A percentile compares a stretch with the other conserved stretches of the same genome.
Conservation (phyloP, 1,140 invertebrate genomes). For the Papilio glaucus region DNA sequence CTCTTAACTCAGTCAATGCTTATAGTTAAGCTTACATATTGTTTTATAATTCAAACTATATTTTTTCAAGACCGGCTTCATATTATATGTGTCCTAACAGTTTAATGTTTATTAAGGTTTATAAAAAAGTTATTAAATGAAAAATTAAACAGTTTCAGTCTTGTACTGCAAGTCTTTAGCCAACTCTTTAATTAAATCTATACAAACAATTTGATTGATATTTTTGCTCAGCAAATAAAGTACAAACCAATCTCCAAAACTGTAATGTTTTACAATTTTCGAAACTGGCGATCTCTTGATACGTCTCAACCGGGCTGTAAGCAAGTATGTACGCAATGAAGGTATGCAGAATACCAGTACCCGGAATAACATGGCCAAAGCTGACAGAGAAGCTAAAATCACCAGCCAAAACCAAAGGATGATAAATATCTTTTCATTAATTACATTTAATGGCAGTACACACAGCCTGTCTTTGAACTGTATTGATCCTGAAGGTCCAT, state of each 20-base stretch:
- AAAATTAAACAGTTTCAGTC: slow-evolving; percentile 59
- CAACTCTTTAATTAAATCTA: slow-evolving; percentile 82
- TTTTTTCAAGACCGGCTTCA: background rate
- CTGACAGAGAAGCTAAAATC: slow-evolving; percentile 85
- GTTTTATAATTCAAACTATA: slow-evolving; percentile 1
- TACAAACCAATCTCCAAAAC: slow-evolving; percentile 88
- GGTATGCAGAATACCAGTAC: slow-evolving; percentile 79
- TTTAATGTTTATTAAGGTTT: slow-evolving; percentile 7
- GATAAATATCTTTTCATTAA: slow-evolving; percentile 92
- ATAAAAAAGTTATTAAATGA: slow-evolving; percentile 12
- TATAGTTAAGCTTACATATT: slow-evolving; percentile 13
- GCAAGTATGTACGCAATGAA: slow-evolving; percentile 81
- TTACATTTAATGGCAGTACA: slow-evolving; percentile 89
- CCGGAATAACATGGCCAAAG: slow-evolving; percentile 86
- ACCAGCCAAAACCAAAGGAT: slow-evolving; percentile 93
- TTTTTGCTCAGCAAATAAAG: slow-evolving; percentile 87
- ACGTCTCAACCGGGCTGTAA: slow-evolving; percentile 83
- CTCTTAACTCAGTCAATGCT: slow-evolving; percentile 20
- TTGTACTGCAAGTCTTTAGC: slow-evolving; percentile 68
- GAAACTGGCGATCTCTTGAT: slow-evolving; percentile 79
- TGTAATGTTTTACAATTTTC: slow-evolving; percentile 83
- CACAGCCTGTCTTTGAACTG: slow-evolving; percentile 88
- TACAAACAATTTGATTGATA: slow-evolving; percentile 85
- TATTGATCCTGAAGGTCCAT: slow-evolving; percentile 85
- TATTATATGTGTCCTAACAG: slow-evolving; percentile 3